Conservation (phyloP, 2,797 vertebrate species). For the Sebastes oblongus region DNA sequence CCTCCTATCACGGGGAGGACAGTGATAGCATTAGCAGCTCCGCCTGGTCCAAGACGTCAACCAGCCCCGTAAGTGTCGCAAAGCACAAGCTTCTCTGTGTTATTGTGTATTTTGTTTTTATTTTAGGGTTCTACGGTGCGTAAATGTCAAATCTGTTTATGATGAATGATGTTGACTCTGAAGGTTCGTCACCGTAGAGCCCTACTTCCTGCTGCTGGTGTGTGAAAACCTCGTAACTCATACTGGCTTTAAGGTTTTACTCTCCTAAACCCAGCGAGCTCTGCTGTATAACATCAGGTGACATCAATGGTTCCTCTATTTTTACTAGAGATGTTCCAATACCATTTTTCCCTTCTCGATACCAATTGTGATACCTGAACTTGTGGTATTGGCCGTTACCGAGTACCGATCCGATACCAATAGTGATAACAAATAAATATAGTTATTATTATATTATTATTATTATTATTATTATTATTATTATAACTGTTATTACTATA, state of each 20-base stretch:
- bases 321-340: background rate
- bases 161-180: background rate
- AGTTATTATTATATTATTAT: too few species aligned
- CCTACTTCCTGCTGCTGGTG: constrained; percentile 2
- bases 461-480: too few species aligned
- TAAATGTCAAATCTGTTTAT: background rate
- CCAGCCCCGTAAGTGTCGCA: constrained; percentile 91
- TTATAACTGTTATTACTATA: too few species aligned
- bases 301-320: background rate
- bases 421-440: too few species aligned
- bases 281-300: background rate
- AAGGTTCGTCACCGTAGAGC: background rate
- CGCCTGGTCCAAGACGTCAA: constrained; percentile 92
- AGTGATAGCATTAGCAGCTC: constrained; percentile 94
- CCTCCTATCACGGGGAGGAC: constrained; percentile 93
- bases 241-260: background rate
- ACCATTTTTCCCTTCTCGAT: too few species aligned
- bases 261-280: background rate
- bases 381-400: too few species aligned
- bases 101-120: background rate
- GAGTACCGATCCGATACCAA: too few species aligned
- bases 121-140: background rate
- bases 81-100: background rate
- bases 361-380: too few species aligned
- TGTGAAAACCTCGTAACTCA: constrained; percentile 20